These are phyloP conservation scores for Subacronicta megacephala DNA, from an alignment of 2,888 invertebrate species.

Conservation along the genomic window DNA sequence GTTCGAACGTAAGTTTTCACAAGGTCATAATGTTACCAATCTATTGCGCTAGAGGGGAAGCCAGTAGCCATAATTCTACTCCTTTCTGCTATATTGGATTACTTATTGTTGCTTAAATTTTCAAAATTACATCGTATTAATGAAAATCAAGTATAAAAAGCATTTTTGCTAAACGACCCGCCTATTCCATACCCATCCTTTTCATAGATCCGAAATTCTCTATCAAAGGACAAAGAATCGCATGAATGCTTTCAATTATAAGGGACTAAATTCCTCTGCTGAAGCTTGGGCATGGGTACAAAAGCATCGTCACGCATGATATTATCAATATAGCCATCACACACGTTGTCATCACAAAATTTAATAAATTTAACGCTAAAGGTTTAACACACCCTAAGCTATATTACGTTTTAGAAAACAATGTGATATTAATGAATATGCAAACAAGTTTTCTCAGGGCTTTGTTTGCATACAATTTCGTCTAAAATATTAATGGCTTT, in stretches of 20 bases:
- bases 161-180: not conserved
- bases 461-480: conserved; percentile 47
- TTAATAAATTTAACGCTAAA: conserved; percentile 60
- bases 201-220: conserved; percentile 23
- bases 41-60: no score
- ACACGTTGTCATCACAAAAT: conserved; percentile 56
- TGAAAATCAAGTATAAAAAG: not conserved
- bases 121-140: not conserved
- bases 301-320: conserved; percentile 58
- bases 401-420: conserved; percentile 67
- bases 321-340: conserved; percentile 58
- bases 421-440: conserved; percentile 64
- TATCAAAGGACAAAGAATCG: conserved; percentile 45
- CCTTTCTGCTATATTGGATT: no score
- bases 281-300: conserved; percentile 35
- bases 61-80: no score
- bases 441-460: conserved; percentile 47
- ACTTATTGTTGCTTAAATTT: not conserved
- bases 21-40: no score
- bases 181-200: conserved; percentile 3
- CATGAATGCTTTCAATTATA: conserved; percentile 56
- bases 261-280: conserved; percentile 45
- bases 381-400: conserved; percentile 42
- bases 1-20: no score
- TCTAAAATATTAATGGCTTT: conserved; percentile 42